Percentiles rank a stretch among this genome's conserved stretches.
Evolutionary conservation across 2,888 invertebrate genomes (phyloP).

Genomic region (Phragmatobia fuliginosa): DNA sequence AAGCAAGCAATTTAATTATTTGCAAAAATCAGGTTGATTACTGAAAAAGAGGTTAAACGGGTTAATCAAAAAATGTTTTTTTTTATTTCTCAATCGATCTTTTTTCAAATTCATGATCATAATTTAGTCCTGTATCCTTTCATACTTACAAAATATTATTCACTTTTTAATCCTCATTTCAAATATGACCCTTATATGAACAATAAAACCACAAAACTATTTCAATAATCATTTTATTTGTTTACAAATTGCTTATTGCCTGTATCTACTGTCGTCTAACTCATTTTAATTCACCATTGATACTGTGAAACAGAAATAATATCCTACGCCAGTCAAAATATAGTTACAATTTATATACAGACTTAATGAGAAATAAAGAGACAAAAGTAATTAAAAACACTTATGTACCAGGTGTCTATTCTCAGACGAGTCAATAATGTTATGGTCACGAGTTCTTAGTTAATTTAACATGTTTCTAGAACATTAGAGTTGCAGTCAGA

Average conservation of each 20-base stretch:
- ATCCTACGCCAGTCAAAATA: constrained; percentile 36
- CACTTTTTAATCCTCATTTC: neutral
- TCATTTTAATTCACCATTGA: constrained; percentile 41
- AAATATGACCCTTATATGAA: neutral
- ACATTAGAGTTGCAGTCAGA: neutral
- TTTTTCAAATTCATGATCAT: no score
- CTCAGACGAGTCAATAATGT: constrained; percentile 14
- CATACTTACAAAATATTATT: neutral
- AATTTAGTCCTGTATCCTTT: no score
- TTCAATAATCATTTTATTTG: constrained; percentile 68
- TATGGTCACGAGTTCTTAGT: neutral
- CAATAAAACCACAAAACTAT: constrained; percentile 39
- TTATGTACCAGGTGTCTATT: constrained; percentile 28
- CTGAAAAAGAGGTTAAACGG: no score
- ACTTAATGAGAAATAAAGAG: constrained; percentile 29
- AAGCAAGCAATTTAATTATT: no score
- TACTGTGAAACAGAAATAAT: constrained; percentile 38
- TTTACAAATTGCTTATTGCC: constrained; percentile 72
- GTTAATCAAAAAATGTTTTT: no score
- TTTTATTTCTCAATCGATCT: no score
- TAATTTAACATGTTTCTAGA: neutral
- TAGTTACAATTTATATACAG: constrained; percentile 36
- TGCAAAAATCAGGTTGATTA: no score
- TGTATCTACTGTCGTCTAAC: constrained; percentile 63
- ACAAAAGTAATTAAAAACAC: constrained; percentile 14